Conservation (phyloP, 2,797 vertebrate genomes). For the Falco naumanni region DNA sequence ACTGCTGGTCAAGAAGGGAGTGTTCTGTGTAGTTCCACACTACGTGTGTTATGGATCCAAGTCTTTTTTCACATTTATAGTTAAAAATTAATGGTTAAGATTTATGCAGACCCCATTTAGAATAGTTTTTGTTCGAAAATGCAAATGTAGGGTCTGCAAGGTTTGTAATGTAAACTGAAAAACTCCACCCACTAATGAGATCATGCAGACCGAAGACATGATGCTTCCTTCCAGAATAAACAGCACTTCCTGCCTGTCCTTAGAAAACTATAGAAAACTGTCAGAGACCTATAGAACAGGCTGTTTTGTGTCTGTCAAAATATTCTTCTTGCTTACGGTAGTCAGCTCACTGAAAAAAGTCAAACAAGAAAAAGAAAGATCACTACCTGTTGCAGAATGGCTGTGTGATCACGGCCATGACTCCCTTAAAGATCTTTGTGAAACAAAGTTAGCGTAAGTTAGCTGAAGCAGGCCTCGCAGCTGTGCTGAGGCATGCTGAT, state of each 20-base stretch:
- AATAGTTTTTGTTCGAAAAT: background rate
- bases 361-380: background rate
- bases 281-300: background rate
- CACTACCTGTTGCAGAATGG: no score
- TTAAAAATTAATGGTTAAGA: background rate
- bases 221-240: background rate
- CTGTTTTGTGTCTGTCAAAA: background rate
- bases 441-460: no score
- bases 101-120: background rate
- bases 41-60: fast-evolving
- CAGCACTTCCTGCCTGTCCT: background rate
- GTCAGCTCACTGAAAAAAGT: background rate
- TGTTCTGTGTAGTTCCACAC: fast-evolving
- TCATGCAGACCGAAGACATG: background rate
- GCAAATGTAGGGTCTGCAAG: background rate
- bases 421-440: no score
- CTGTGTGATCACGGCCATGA: no score
- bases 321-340: background rate
- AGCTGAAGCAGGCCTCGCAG: no score
- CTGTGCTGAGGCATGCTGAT: no score
- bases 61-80: background rate
- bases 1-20: fast-evolving
- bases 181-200: background rate
- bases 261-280: background rate
- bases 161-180: background rate